These are phyloP conservation scores for Limonius californicus DNA, from an alignment of 1,140 invertebrate species.

Conservation along the genomic window DNA sequence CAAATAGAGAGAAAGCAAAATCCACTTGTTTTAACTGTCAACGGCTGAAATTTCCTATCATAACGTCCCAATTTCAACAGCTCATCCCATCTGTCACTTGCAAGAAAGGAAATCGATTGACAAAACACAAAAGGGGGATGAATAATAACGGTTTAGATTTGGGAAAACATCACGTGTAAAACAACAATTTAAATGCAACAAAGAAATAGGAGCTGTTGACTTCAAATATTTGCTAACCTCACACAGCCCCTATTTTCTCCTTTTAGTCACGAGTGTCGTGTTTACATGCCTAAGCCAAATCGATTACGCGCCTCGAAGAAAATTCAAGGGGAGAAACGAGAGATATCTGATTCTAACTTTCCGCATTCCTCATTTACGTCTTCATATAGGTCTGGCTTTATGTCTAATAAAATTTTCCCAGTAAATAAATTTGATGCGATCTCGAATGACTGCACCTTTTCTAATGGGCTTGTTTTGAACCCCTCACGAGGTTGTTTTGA, in stretches of 20 bases:
- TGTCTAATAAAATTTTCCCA: not conserved
- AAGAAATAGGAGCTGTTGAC: not conserved
- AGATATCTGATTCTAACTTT: not conserved
- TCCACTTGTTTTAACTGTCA: too few relatives aligned
- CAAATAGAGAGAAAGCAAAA: too few relatives aligned
- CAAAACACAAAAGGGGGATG: too few relatives aligned
- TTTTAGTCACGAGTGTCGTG: not conserved
- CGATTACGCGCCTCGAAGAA: not conserved
- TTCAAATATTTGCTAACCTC: not conserved
- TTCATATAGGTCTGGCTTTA: not conserved
- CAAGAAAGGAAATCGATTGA: too few relatives aligned
- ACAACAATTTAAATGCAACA: not conserved
- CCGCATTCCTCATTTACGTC: not conserved
- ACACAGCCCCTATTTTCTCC: not conserved
- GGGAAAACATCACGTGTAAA: not conserved
- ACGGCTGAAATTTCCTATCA: too few relatives aligned
- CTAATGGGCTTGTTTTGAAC: not conserved
- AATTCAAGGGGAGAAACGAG: not conserved
- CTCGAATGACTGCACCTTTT: not conserved
- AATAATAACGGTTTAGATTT: too few relatives aligned
- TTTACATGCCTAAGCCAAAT: conserved; percentile 1
- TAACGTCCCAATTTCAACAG: too few relatives aligned
- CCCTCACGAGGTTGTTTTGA: not conserved
- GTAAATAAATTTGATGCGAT: too few relatives aligned
- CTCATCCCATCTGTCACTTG: too few relatives aligned